phyloP scores from a whole-genome alignment of 2,797 vertebrate genomes.

The Poeciliopsis gracilis region DNA sequence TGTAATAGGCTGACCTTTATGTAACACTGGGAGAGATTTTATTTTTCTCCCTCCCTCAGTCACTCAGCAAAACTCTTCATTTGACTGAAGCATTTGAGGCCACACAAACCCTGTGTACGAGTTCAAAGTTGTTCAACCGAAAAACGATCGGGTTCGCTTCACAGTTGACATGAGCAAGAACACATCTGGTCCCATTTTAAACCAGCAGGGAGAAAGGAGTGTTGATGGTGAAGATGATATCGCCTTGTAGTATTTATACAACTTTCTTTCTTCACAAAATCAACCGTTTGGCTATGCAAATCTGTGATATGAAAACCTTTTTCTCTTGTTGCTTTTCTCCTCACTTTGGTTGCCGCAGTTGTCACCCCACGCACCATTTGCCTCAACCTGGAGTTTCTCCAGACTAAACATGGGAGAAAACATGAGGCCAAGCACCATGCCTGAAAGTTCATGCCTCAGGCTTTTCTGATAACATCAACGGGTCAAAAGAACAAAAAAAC shows the following conservation, averaged over 20 bases:
- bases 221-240: constrained; percentile 65
- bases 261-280: constrained; percentile 40
- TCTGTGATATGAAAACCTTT: constrained; percentile 56
- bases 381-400: constrained; percentile 51
- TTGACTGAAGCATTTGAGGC: constrained; percentile 49
- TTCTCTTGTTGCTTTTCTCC: constrained; percentile 39
- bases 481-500: constrained; percentile 38
- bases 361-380: constrained; percentile 50
- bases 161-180: constrained; percentile 46
- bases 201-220: constrained; percentile 42
- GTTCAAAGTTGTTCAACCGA: constrained; percentile 56
- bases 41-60: constrained; percentile 21
- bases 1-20: constrained; percentile 31
- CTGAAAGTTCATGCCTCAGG: constrained; percentile 31
- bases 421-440: constrained; percentile 33
- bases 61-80: constrained; percentile 43
- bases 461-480: constrained; percentile 35
- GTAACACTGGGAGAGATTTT: constrained; percentile 36
- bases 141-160: constrained; percentile 58
- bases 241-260: constrained; percentile 54
- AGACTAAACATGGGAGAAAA: constrained; percentile 57
- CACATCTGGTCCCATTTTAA: constrained; percentile 71
- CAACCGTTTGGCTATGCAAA: constrained; percentile 47
- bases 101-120: constrained; percentile 47
- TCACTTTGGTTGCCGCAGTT: constrained; percentile 51